Evolutionary conservation across 2,113 vertebrate genomes (phyloP).

Genomic region (Crypturellus undulatus): DNA sequence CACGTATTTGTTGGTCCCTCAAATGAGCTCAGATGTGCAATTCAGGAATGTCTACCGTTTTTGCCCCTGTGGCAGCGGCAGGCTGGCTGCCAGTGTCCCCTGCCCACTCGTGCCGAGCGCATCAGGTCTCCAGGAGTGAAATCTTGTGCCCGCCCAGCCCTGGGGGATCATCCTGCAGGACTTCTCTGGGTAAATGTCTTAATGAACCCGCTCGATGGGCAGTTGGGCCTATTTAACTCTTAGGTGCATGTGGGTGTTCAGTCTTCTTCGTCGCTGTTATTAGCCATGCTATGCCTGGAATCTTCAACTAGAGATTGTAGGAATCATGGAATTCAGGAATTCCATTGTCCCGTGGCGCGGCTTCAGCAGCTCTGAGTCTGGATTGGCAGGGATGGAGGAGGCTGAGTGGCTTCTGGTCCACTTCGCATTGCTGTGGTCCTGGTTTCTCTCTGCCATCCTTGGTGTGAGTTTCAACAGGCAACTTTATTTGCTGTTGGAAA

Average conservation of each 20-base stretch:
- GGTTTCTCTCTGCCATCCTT: rapidly evolving
- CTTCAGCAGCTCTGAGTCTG: not conserved
- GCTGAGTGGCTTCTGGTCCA: not conserved
- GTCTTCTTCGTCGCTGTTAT: rapidly evolving
- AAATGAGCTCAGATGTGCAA: not conserved
- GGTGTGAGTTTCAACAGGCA: not conserved
- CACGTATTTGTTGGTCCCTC: not conserved
- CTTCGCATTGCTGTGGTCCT: rapidly evolving
- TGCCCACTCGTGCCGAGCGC: not conserved
- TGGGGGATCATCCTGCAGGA: not conserved
- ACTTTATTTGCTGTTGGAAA: not conserved
- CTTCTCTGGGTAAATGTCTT: not conserved
- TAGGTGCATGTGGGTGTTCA: rapidly evolving
- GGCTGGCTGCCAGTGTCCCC: rapidly evolving
- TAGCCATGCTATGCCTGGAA: not conserved
- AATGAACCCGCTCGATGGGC: not conserved
- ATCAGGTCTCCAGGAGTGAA: not conserved
- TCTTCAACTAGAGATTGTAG: not conserved
- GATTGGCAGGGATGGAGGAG: not conserved
- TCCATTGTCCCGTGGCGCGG: rapidly evolving
- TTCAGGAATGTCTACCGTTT: rapidly evolving
- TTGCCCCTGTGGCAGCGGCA: rapidly evolving
- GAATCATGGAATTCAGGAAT: not conserved
- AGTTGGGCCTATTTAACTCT: not conserved
- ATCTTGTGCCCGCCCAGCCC: not conserved